Evolutionary conservation across 2,113 vertebrate genomes (phyloP).

Genomic region (Nyctereutes procyonoides): DNA sequence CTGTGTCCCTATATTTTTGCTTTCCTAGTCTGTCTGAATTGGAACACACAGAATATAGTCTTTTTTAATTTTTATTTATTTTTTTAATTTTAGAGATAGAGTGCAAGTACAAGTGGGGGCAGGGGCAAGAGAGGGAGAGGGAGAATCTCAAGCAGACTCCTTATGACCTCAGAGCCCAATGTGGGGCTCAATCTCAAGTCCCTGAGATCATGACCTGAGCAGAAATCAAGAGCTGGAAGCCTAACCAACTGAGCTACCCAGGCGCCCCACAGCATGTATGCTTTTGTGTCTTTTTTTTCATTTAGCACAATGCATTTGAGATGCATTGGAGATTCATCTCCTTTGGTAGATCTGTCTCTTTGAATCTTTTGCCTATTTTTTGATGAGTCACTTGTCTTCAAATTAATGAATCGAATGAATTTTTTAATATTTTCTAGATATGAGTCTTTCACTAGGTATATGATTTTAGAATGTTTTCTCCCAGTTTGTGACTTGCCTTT

Average conservation of each 20-base stretch:
- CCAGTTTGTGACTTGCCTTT: neutral
- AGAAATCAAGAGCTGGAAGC: neutral
- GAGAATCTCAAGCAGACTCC: neutral
- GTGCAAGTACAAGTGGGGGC: neutral
- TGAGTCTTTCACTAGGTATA: neutral
- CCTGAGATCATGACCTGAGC: neutral
- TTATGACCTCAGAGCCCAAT: neutral
- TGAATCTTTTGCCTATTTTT: neutral
- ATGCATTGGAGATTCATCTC: neutral
- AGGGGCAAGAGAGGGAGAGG: neutral
- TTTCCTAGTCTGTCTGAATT: neutral
- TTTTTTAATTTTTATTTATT: neutral
- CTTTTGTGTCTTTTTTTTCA: neutral
- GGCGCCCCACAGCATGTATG: neutral
- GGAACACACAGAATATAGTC: neutral
- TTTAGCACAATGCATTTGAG: conserved; percentile 2
- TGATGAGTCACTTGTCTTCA: neutral
- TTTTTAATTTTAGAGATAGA: neutral
- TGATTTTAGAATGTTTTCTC: neutral
- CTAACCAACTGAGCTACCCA: neutral
- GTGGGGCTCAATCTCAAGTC: neutral
- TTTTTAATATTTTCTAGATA: neutral
- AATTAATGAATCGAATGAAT: neutral
- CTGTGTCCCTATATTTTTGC: neutral
- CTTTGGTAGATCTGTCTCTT: neutral